These are phyloP conservation scores for Eurypyga helias DNA, from an alignment of 2,113 vertebrate genomes.

Conservation along the genomic window DNA sequence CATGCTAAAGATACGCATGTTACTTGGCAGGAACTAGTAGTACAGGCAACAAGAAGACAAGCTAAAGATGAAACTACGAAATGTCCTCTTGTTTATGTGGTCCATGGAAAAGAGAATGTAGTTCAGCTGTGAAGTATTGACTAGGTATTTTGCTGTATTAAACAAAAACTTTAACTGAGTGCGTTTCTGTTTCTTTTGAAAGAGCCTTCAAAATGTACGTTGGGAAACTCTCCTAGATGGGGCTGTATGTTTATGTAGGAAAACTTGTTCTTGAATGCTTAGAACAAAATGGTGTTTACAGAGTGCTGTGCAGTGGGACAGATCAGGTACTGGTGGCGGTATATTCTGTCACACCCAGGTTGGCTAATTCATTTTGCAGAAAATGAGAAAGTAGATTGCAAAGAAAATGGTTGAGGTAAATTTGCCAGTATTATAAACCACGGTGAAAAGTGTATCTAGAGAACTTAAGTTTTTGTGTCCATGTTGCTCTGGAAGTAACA, in stretches of 20 bases:
- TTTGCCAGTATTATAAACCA: background rate
- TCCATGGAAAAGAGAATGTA: background rate
- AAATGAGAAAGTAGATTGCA: background rate
- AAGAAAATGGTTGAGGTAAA: background rate
- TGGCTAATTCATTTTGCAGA: background rate
- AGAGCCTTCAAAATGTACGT: fast-evolving
- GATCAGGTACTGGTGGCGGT: background rate
- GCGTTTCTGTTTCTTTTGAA: background rate
- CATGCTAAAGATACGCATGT: background rate
- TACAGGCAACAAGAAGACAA: background rate
- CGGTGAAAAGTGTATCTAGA: background rate
- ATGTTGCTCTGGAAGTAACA: background rate
- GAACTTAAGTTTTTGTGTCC: background rate
- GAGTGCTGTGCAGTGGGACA: fast-evolving
- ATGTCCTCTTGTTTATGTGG: background rate
- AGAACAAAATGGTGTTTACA: background rate
- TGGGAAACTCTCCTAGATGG: background rate
- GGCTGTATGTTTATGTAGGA: background rate
- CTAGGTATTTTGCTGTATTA: background rate
- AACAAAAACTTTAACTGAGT: background rate
- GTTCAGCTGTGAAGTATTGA: background rate
- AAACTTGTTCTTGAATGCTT: background rate
- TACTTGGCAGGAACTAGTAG: background rate
- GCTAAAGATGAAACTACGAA: background rate
- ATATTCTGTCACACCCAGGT: background rate